Evolutionary conservation across 1,140 invertebrate genomes (phyloP).

Genomic region (Tyrophagus putrescentiae): DNA sequence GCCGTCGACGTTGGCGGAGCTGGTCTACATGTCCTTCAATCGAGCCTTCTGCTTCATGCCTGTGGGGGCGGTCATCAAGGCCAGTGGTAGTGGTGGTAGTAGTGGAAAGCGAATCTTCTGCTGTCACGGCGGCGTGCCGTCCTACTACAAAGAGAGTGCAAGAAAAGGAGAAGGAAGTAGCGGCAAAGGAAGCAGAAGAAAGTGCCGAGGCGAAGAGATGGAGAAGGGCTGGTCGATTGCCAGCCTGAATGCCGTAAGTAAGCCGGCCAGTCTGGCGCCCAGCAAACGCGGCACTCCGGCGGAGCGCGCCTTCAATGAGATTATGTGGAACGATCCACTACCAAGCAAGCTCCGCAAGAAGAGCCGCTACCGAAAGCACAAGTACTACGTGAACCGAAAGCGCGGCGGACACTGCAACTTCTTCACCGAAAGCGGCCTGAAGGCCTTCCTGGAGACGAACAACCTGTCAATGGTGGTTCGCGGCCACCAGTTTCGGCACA

Average conservation of each 20-base stretch:
- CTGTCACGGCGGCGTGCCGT: conserved; percentile 57
- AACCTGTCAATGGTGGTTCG: background rate
- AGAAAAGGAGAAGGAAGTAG: too few species aligned
- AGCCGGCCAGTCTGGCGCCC: background rate
- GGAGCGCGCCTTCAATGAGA: background rate
- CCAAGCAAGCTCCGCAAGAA: background rate
- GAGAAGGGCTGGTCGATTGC: background rate
- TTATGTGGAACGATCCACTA: conserved; percentile 2
- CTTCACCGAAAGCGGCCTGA: background rate
- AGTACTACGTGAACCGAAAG: background rate
- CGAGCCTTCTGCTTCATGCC: conserved; percentile 52
- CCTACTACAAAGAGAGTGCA: too few species aligned
- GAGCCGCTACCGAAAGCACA: too few species aligned
- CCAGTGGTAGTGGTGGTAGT: too few species aligned
- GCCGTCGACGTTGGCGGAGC: background rate
- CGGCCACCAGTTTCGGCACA: background rate
- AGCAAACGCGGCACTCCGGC: background rate
- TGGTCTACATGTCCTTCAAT: conserved; percentile 37
- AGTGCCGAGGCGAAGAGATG: too few species aligned
- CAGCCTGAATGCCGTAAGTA: background rate
- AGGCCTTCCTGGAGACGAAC: background rate
- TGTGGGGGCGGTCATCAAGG: conserved; percentile 51
- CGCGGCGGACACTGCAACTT: conserved; percentile 2
- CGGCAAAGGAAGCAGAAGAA: too few species aligned
- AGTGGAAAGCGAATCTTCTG: conserved; percentile 43